Conservation (phyloP, 92 coral and sea anemone species). For the Zoanthus sansibaricus region DNA sequence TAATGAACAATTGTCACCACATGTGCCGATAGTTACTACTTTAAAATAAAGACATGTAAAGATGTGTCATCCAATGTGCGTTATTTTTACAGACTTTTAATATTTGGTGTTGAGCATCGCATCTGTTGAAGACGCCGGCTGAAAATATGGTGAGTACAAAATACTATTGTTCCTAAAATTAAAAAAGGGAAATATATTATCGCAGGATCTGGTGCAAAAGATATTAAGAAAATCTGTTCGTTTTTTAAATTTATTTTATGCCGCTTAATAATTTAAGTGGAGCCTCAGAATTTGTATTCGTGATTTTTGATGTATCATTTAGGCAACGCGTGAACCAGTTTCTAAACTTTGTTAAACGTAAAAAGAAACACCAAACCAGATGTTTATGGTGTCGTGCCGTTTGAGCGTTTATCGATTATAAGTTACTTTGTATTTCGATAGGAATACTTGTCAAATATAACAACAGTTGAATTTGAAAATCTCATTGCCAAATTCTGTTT, state of each 20-base stretch:
- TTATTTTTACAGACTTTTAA: conserved; percentile 23
- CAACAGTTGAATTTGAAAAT: no score
- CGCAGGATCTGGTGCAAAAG: neutral
- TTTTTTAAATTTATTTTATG: neutral
- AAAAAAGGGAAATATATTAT: no score
- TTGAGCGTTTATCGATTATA: neutral
- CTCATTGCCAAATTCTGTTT: no score
- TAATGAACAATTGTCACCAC: conserved; percentile 21
- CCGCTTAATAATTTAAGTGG: neutral
- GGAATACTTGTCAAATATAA: neutral
- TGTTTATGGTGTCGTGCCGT: neutral
- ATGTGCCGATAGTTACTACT: conserved; percentile 29
- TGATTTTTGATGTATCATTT: neutral
- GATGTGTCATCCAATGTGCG: conserved; percentile 22
- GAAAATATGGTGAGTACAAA: neutral
- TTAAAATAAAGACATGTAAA: conserved; percentile 43
- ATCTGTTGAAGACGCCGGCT: neutral
- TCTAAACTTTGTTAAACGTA: neutral
- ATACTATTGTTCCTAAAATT: no score
- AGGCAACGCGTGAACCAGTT: neutral
- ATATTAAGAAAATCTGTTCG: conserved; percentile 4
- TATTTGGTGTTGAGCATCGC: neutral
- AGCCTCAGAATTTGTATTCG: neutral
- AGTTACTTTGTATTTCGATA: neutral
- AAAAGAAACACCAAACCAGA: neutral